Conservation (phyloP, 2,113 vertebrate species). For the Shinisaurus crocodilurus region DNA sequence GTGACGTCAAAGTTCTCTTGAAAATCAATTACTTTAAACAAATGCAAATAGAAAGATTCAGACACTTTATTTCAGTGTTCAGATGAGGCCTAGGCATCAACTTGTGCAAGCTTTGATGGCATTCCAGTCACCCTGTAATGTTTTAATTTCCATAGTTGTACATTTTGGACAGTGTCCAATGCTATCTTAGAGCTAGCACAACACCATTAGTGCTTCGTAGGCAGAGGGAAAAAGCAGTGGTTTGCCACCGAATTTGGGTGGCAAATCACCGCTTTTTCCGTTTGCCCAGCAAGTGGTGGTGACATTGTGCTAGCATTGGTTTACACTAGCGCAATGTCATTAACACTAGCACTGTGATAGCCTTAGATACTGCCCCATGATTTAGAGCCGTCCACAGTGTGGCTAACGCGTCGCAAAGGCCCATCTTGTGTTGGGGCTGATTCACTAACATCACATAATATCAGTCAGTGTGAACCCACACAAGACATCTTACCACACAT, state of each 20-base stretch:
- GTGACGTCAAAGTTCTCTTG: constrained; percentile 11
- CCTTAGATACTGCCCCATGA: too few relatives aligned
- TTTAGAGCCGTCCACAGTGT: neutral
- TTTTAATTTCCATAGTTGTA: neutral
- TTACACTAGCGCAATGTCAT: too few relatives aligned
- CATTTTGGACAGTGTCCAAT: neutral
- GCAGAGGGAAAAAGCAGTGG: too few relatives aligned
- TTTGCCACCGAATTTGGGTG: too few relatives aligned
- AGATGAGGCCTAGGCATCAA: constrained; percentile 31
- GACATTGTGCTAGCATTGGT: too few relatives aligned
- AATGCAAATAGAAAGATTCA: constrained; percentile 5
- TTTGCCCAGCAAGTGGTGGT: too few relatives aligned
- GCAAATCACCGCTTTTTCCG: too few relatives aligned
- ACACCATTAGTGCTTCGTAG: too few relatives aligned
- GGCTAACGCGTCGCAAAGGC: neutral
- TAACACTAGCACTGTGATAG: too few relatives aligned
- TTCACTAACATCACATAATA: neutral
- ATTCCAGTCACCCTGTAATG: neutral
- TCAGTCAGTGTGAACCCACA: neutral
- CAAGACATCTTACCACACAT: neutral
- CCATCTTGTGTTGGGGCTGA: neutral
- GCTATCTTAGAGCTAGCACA: too few relatives aligned
- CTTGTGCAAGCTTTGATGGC: neutral
- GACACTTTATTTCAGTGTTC: neutral
- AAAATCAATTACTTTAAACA: constrained; percentile 39